Base-by-base conservation (phyloP, 2,888 invertebrate genomes). In the Schizaphis graminum region DNA sequence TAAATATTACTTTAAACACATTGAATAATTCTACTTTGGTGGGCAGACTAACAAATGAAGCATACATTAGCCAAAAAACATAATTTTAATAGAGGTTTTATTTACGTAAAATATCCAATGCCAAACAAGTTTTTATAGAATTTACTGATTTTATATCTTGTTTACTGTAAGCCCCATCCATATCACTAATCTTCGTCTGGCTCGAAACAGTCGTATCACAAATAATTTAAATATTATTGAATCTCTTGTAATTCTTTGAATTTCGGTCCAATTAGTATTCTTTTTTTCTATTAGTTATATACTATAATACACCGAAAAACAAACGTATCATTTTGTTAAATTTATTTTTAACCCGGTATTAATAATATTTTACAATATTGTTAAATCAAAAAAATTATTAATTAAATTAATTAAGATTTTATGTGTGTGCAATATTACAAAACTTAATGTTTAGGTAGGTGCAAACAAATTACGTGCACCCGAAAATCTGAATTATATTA, bases 61-160 rank as follows among this genome's bases (percentile, higher is more conserved):
- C 21, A 86, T 77, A 77, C 49, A 61, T 92, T 87, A 87, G 57
- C 26, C 61, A 44, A 91, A 91, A 87, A 61, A 92, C 86, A 87
- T 49, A 47, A 49, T 28, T 49, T 49, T 57, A 86, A 85, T 41
- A 49, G 11, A 16, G 41, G 41, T 49, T 67, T 61, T 21, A 41
- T 56, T 28, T 3, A 21, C n/a, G 11, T 57, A 61, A 35, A 35
- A 87, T 67, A 41, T 92, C 67, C 67, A 87, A 92, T 87, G 87
- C 49, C 49, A 92, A 92, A 92, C 87, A 67, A 61, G 87, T 92
- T 92, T 90, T 44, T 57, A 86, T 61, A 86, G n/a, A 92, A 92
- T 92, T 91, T n/a, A 91, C 57, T n/a, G 86, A 86, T 86, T 91
- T 91, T 44, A 92, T 86, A 92, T 61, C 86, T 86, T 61, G 86